These are phyloP conservation scores for Recurvirostra avosetta DNA, from an alignment of 2,113 vertebrate species.

Conservation along the genomic window DNA sequence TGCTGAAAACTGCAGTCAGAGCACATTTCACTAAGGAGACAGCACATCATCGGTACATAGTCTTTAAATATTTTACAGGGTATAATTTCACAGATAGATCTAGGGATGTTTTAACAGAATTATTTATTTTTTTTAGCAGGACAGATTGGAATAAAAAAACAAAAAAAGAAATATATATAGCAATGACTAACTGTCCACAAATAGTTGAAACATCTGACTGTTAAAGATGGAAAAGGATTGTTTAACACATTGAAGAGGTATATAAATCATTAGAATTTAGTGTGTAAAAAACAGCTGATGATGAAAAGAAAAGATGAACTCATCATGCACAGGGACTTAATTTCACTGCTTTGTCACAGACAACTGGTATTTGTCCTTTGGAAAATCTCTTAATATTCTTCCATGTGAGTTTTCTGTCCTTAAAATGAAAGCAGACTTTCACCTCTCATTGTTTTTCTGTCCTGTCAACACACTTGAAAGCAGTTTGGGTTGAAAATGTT, in stretches of 20 bases:
- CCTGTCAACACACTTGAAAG: background rate
- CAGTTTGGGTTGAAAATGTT: background rate
- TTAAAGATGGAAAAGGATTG: constrained; percentile 1
- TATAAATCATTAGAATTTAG: background rate
- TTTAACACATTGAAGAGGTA: background rate
- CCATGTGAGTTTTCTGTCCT: background rate
- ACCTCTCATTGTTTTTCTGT: background rate
- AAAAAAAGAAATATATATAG: background rate
- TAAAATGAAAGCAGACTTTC: background rate
- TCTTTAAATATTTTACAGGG: background rate
- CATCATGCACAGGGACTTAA: background rate
- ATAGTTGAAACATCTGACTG: constrained; percentile 19
- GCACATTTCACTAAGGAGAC: background rate
- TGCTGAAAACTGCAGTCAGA: background rate
- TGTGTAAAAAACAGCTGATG: background rate
- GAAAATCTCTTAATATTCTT: background rate
- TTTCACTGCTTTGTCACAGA: background rate
- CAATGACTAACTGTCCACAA: constrained; percentile 10
- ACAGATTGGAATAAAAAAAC: constrained; percentile 4
- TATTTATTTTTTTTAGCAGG: background rate
- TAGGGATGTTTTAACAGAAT: background rate
- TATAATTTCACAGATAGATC: constrained; percentile 12
- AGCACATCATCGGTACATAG: background rate
- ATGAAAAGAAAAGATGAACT: background rate
- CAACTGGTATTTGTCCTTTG: background rate